A percentile compares a stretch with the other conserved stretches of the same genome.
phyloP scores from a whole-genome alignment of 2,797 vertebrate species.

The Sebastes minor region DNA sequence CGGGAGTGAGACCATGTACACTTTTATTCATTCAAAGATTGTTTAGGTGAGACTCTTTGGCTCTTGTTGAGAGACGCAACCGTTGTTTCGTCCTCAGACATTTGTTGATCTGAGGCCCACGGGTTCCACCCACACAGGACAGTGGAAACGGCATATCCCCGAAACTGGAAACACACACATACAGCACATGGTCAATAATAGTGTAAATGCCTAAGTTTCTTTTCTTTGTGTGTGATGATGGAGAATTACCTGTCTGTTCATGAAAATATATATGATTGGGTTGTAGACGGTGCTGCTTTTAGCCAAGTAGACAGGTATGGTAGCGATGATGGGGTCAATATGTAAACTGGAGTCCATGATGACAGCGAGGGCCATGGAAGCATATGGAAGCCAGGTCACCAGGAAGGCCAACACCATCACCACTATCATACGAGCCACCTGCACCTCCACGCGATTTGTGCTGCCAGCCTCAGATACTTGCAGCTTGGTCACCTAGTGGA shows the following conservation, averaged over 20 bases:
- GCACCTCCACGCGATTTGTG: slow-evolving; percentile 80
- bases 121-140: slow-evolving; percentile 81
- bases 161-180: slow-evolving; percentile 70
- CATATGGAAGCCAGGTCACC: slow-evolving; percentile 88
- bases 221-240: background rate
- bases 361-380: slow-evolving; percentile 80
- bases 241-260: slow-evolving; percentile 79
- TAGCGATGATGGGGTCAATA: slow-evolving; percentile 74
- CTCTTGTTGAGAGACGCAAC: slow-evolving; percentile 53
- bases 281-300: slow-evolving; percentile 83
- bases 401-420: slow-evolving; percentile 90
- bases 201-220: background rate
- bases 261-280: slow-evolving; percentile 84
- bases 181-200: background rate
- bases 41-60: slow-evolving; percentile 54
- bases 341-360: slow-evolving; percentile 69
- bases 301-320: slow-evolving; percentile 75
- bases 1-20: background rate
- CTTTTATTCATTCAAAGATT: slow-evolving; percentile 44
- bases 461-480: slow-evolving; percentile 70
- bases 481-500: slow-evolving; percentile 72
- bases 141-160: slow-evolving; percentile 68
- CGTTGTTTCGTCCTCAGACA: slow-evolving; percentile 54
- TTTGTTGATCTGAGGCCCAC: slow-evolving; percentile 55
- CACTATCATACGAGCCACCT: slow-evolving; percentile 87